Evolutionary conservation across 2,797 vertebrate genomes (phyloP).

Genomic region (Tapera naevia): DNA sequence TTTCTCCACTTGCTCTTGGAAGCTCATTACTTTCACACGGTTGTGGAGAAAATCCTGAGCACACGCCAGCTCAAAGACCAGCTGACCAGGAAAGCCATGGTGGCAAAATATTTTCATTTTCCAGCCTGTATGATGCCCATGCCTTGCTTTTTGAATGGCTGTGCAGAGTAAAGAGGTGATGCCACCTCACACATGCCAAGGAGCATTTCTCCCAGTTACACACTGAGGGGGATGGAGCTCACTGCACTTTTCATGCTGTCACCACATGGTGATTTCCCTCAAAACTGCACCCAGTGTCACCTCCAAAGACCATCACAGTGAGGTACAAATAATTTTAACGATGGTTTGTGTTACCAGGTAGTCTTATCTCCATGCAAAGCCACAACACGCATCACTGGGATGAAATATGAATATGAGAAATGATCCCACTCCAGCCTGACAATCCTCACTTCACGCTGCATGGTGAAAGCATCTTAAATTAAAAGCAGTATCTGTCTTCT

Average conservation of each 20-base stretch:
- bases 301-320: background rate
- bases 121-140: accelerated
- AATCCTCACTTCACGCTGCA: accelerated
- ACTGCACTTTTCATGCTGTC: background rate
- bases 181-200: accelerated
- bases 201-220: background rate
- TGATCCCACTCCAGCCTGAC: background rate
- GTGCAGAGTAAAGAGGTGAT: accelerated
- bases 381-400: accelerated
- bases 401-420: background rate
- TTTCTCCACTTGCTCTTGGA: background rate
- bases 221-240: accelerated
- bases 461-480: background rate
- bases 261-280: background rate
- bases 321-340: background rate
- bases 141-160: background rate
- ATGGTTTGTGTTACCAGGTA: background rate
- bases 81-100: background rate
- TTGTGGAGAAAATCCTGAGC: background rate
- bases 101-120: background rate
- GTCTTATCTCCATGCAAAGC: background rate
- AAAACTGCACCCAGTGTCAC: background rate
- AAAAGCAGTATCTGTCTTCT: background rate
- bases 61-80: background rate
- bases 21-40: background rate